Evolutionary conservation across 2,113 vertebrate genomes (phyloP).

Genomic region (Genyomyrus donnyi): DNA sequence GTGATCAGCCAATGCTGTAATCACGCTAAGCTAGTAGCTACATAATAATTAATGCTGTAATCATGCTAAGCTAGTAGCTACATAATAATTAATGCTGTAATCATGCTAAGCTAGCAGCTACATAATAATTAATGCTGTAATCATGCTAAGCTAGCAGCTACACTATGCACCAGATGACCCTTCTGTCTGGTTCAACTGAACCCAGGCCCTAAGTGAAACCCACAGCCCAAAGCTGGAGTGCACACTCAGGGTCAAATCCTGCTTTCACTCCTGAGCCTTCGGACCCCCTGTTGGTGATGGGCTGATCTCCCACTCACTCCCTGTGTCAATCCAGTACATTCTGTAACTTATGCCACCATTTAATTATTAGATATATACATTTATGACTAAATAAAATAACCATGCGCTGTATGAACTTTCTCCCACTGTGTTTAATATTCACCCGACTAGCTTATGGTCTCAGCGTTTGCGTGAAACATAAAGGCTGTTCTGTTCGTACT

Average conservation of each 20-base stretch:
- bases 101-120: not conserved
- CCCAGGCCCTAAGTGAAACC: constrained; percentile 27
- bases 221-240: not conserved
- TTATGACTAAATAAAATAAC: not conserved
- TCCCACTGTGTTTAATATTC: not conserved
- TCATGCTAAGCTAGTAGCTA: no score
- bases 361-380: not conserved
- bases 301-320: not conserved
- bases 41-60: no score
- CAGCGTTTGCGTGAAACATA: not conserved
- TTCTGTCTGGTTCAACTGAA: not conserved
- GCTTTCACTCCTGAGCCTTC: not conserved
- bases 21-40: no score
- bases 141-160: not conserved
- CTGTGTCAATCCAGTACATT: not conserved
- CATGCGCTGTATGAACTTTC: not conserved
- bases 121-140: not conserved
- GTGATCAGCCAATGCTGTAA: not conserved
- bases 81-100: no score
- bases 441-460: not conserved
- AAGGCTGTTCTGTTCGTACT: not conserved
- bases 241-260: not conserved
- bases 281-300: not conserved
- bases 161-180: not conserved
- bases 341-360: not conserved